These are phyloP conservation scores for Drosophila ironensis DNA, from an alignment of 1,140 invertebrate species.

Conservation along the genomic window DNA sequence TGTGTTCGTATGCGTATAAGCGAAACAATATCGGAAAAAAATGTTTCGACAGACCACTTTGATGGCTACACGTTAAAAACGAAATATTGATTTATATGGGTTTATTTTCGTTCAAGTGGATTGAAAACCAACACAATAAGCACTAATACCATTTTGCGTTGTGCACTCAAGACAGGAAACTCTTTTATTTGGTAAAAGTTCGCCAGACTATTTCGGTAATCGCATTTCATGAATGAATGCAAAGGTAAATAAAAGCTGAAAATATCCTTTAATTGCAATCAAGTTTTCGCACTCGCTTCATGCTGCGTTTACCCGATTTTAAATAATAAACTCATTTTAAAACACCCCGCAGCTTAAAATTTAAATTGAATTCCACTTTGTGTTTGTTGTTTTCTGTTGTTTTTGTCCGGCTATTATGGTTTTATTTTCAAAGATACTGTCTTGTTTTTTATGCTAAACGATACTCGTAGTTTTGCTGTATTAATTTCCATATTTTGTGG, in stretches of 20 bases:
- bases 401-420: conserved; percentile 19
- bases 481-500: conserved; percentile 25
- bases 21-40: no score
- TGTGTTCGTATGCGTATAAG: conserved; percentile 6
- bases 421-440: conserved; percentile 23
- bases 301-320: neutral
- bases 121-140: neutral
- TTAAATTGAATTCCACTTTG: conserved; percentile 24
- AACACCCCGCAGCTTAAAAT: conserved; percentile 11
- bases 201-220: conserved; percentile 13
- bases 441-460: conserved; percentile 16
- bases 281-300: neutral
- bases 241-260: neutral
- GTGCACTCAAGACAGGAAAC: neutral
- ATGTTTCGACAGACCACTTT: conserved; percentile 19
- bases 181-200: neutral
- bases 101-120: neutral
- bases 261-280: neutral
- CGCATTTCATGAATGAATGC: conserved; percentile 4
- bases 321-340: neutral
- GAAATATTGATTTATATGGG: neutral
- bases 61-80: conserved; percentile 13
- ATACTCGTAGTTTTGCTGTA: conserved; percentile 40
- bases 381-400: conserved; percentile 19
- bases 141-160: neutral